Evolutionary conservation across 2,888 invertebrate species (phyloP).

Genomic region (Mesoligia furuncula): DNA sequence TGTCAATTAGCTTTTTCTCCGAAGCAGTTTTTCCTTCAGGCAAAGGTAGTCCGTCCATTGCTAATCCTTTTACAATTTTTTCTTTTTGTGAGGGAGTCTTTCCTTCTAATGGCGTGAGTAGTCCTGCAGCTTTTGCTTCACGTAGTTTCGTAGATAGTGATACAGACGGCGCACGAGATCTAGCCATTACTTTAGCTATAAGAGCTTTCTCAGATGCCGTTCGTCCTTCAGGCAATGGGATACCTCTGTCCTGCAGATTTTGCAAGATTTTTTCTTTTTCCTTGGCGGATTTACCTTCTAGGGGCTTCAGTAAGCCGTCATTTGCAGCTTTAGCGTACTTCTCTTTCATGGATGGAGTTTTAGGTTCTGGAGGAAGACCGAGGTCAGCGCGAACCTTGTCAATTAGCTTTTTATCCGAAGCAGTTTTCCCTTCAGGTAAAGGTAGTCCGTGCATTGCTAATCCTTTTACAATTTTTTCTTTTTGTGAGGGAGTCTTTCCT

Average conservation of each 20-base stretch:
- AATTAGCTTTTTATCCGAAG: not conserved
- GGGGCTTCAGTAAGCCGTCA: not conserved
- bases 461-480: not conserved
- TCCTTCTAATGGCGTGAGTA: not conserved
- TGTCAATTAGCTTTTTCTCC: not conserved
- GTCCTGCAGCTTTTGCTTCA: not conserved
- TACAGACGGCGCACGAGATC: not conserved
- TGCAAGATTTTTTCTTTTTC: not conserved
- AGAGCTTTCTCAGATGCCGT: not conserved
- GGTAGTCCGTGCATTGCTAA: not conserved
- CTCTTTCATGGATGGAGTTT: not conserved
- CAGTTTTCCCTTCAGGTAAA: not conserved
- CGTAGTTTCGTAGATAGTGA: not conserved
- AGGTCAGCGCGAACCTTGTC: not conserved
- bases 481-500: not conserved
- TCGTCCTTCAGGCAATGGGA: not conserved
- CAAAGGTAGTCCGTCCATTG: rapidly evolving
- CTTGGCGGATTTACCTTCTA: not conserved
- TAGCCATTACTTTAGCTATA: not conserved
- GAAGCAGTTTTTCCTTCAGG: not conserved
- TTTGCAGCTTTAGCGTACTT: not conserved
- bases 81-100: not conserved
- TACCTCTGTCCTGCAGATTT: not conserved
- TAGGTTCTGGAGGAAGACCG: not conserved
- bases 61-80: not conserved